Evolutionary conservation across 2,797 vertebrate species (phyloP), one percentile per base, ranked within the genome.

Genomic region (Peromyscus attwateri): DNA sequence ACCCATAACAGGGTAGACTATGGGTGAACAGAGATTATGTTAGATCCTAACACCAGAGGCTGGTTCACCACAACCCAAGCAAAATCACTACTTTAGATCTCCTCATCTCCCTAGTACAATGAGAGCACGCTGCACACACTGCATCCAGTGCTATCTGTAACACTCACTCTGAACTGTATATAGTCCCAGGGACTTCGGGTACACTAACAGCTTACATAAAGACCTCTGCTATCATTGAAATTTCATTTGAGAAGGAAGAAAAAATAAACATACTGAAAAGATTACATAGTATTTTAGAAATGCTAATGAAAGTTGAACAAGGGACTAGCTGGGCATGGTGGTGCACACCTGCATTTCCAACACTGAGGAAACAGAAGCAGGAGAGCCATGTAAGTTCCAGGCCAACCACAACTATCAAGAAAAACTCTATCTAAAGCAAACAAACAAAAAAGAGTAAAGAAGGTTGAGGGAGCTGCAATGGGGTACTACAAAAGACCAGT

Each of bases 181-280:
- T 43, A 55, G 70, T 68, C 83, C 90, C 73, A 46, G 52, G 79
- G 34, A 75, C 25, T 40, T 83, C 9, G 43, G 43, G n/a, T 60
- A 66, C 34, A 80, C 29, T 11, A 84, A 88, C 34, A 81, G 27
- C 40, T n/a, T 23, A 92, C 52, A 71, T 23, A 88, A 43, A 82
- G 27, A 89, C 43, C 87, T 90, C 37, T 1, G 21, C 83, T 34
- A 57, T 91, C 87, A 27, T 0, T 83, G 62, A 90, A 71, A 75
- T 90, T 79, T 46, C n/a, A 93, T 66, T 64, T 29, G 37, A 80
- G 49, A 34, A 60, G 17, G 31, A 93, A 79, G 29, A 95, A 91
- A 71, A 25, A 60, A 37, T 73, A 49, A 84, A 27, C 17, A 37
- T 64, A 16, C 55, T 66, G 55, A 64, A 76, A 55, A 91, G 66